phyloP scores from a whole-genome alignment of 2,113 vertebrate genomes.

The Spea multiplicata region DNA sequence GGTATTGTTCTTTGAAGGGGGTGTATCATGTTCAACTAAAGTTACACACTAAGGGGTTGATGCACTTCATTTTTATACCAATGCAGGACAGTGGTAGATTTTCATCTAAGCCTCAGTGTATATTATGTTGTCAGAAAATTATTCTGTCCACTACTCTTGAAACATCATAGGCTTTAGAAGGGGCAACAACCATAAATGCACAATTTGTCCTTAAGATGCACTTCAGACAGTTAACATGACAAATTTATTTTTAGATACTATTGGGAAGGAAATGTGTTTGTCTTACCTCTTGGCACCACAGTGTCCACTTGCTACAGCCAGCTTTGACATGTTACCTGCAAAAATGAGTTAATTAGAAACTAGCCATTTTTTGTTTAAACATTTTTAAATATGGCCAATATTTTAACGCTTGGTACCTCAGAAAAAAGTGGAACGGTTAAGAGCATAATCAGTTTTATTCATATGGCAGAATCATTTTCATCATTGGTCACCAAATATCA shows the following conservation, averaged over 20 bases:
- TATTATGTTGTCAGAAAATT: constrained; percentile 64
- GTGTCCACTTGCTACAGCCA: too few species aligned
- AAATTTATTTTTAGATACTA: too few species aligned
- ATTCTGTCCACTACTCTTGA: constrained; percentile 63
- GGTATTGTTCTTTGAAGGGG: background rate
- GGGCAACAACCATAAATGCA: too few species aligned
- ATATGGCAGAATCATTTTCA: constrained; percentile 68
- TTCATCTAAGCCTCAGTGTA: constrained; percentile 56
- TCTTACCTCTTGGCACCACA: too few species aligned
- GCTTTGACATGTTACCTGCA: too few species aligned
- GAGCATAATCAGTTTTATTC: constrained; percentile 57
- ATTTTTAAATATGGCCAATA: too few species aligned
- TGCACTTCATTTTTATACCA: background rate
- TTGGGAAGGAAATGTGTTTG: too few species aligned
- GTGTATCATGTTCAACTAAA: background rate
- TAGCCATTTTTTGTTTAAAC: too few species aligned
- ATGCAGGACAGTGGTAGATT: background rate
- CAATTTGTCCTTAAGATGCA: too few species aligned
- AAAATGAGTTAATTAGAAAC: too few species aligned
- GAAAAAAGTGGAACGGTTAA: constrained; percentile 57
- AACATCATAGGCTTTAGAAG: constrained; percentile 11
- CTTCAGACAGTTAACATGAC: too few species aligned
- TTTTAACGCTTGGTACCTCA: constrained; percentile 55
- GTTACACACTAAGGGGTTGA: background rate
- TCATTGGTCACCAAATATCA: constrained; percentile 57